Conservation (phyloP, 1,140 invertebrate species). For the Acromyrmex heyeri region DNA sequence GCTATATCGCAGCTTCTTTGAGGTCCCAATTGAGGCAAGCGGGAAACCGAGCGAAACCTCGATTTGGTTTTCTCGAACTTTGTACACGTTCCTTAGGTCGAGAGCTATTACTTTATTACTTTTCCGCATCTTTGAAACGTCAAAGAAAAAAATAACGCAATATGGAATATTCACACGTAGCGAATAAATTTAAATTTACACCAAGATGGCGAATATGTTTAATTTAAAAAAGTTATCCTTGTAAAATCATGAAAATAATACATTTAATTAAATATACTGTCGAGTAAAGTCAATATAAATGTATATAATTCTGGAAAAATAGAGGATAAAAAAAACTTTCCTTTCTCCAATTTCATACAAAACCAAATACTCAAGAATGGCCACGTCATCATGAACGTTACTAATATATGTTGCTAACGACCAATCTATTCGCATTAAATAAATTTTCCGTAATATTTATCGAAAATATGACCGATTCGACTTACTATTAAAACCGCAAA, state of each 20-base stretch:
- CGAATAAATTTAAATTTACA: neutral
- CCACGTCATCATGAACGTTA: neutral
- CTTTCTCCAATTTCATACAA: neutral
- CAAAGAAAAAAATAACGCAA: neutral
- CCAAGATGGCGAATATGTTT: neutral
- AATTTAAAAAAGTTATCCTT: constrained; percentile 5
- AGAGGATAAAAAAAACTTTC: neutral
- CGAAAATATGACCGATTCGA: constrained; percentile 55
- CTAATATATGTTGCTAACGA: constrained; percentile 51
- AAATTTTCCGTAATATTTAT: constrained; percentile 42
- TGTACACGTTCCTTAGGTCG: constrained; percentile 22
- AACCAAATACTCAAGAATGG: neutral
- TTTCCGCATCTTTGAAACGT: neutral
- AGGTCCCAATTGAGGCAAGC: constrained; percentile 66
- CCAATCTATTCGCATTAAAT: constrained; percentile 17
- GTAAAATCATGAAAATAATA: constrained; percentile 20
- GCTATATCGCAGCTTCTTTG: constrained; percentile 58
- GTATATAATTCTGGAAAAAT: constrained; percentile 4
- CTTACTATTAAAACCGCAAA: constrained; percentile 64
- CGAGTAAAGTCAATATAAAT: neutral
- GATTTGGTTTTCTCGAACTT: constrained; percentile 54
- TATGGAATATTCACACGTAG: neutral
- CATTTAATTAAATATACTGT: constrained; percentile 1
- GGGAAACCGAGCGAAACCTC: constrained; percentile 58
- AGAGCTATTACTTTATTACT: constrained; percentile 34